These are phyloP conservation scores for Drosophila asahinai DNA, from an alignment of 1,140 invertebrate genomes.

Conservation along the genomic window DNA sequence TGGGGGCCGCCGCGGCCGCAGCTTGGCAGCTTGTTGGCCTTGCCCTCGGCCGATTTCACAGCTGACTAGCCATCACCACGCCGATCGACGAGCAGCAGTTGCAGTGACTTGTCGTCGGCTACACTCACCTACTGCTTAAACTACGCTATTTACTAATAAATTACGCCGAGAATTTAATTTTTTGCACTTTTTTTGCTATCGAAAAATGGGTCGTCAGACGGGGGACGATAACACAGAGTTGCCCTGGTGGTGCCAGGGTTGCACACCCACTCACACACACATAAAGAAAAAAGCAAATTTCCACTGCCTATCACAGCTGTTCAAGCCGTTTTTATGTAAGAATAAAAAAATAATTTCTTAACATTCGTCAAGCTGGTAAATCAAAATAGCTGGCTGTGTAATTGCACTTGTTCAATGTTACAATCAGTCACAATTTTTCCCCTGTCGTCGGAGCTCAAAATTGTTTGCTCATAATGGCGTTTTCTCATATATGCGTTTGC, in stretches of 20 bases:
- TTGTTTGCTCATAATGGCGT: background rate
- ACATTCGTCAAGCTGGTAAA: background rate
- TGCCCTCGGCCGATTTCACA: constrained; percentile 32
- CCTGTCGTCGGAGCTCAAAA: background rate
- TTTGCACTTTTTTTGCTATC: constrained; percentile 66
- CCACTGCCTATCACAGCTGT: constrained; percentile 22
- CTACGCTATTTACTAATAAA: constrained; percentile 65
- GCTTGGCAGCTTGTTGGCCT: constrained; percentile 29
- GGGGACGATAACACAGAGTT: constrained; percentile 32
- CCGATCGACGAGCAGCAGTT: background rate
- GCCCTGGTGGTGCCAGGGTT: constrained; percentile 19
- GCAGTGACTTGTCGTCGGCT: background rate
- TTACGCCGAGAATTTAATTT: constrained; percentile 66
- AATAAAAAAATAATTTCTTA: background rate
- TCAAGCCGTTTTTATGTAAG: background rate
- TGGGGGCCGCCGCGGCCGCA: constrained; percentile 15
- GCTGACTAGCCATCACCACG: constrained; percentile 3
- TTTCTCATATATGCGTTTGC: background rate
- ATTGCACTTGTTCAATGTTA: background rate
- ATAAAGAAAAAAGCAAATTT: background rate
- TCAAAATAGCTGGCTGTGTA: too few species aligned
- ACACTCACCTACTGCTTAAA: constrained; percentile 65
- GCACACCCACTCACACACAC: background rate
- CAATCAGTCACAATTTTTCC: background rate
- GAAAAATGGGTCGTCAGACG: constrained; percentile 43